Base-by-base conservation (phyloP, 2,888 invertebrate species). In the Pomacea canaliculata region DNA sequence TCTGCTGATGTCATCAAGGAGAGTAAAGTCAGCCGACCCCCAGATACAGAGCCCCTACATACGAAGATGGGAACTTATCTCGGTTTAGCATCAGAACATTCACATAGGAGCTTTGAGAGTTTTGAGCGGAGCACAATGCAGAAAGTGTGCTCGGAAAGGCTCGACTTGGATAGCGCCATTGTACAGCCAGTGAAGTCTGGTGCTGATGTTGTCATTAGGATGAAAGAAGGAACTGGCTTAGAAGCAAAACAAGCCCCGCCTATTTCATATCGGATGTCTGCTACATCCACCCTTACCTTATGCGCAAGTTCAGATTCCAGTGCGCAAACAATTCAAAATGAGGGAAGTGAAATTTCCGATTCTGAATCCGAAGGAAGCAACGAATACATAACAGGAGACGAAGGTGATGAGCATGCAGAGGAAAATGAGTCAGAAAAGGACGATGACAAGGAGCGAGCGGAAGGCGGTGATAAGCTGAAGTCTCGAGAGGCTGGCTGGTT, bases 1-100 rank as follows among this genome's bases (percentile, higher is more conserved):
- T 74, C 74, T 63, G 62, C 18, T 69, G 49, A 62, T 63, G 68
- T 63, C 74, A 69, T 69, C 69, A 74, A 13, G 23, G n/a, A 27
- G 37, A 51, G 27, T 13, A 8, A 56, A 23, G 49, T 23, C 19
- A 12, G 23, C 23, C 10, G 63, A n/a, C n/a, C 27, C 7, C 23
- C 12, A 63, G 63, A 37, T 56, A 23, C 60, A 19, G 60, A 60
- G 60, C 46, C 59, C 46, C 18, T 27, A 51, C 69, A 56, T 19
- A 63, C 27, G n/a, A 63, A 63, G 27, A 63, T 27, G 27, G 27
- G 27, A 63, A n/a, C 27, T 12, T 63, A 63, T 63, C 63, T 23
- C 63, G 27, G 63, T 10, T 63, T 27, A 27, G 27, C n/a, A 23
- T 63, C 23, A 10, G 63, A 63, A 63, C 51, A 56, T 56, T 56